Evolutionary conservation across 2,888 invertebrate genomes (phyloP).

Genomic region (Drosophila subquinaria): DNA sequence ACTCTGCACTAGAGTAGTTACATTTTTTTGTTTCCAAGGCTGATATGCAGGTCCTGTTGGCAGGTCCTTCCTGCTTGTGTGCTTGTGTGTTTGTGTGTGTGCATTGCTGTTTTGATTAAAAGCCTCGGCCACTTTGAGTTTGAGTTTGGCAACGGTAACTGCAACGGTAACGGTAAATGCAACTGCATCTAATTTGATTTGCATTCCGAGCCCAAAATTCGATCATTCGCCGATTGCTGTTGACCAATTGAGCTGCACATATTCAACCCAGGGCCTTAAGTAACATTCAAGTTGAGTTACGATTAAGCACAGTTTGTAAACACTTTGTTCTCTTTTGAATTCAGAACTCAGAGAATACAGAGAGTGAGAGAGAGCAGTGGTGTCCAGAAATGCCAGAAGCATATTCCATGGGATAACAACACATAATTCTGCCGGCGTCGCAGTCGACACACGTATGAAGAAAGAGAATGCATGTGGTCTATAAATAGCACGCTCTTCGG

Average conservation of each 20-base stretch:
- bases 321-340: background rate
- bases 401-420: too few relatives aligned
- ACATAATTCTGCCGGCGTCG: too few relatives aligned
- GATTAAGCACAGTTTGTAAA: conserved; percentile 3
- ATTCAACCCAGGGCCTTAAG: conserved; percentile 9
- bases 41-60: conserved; percentile 8
- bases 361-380: background rate
- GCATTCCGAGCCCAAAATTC: conserved; percentile 44
- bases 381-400: too few relatives aligned
- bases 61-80: conserved; percentile 9
- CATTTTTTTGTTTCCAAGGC: background rate
- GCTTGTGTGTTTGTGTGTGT: conserved; percentile 2
- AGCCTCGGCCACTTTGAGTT: conserved; percentile 59
- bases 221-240: conserved; percentile 40
- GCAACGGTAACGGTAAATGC: conserved; percentile 23
- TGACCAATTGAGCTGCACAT: conserved; percentile 25
- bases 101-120: conserved; percentile 69
- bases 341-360: background rate
- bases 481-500: too few relatives aligned
- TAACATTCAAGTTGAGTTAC: conserved; percentile 2
- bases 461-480: too few relatives aligned
- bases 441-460: too few relatives aligned
- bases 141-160: conserved; percentile 9
- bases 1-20: background rate
- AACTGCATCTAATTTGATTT: conserved; percentile 69